Conservation (phyloP, 2,888 invertebrate genomes). For the Parascotia fuliginaria region DNA sequence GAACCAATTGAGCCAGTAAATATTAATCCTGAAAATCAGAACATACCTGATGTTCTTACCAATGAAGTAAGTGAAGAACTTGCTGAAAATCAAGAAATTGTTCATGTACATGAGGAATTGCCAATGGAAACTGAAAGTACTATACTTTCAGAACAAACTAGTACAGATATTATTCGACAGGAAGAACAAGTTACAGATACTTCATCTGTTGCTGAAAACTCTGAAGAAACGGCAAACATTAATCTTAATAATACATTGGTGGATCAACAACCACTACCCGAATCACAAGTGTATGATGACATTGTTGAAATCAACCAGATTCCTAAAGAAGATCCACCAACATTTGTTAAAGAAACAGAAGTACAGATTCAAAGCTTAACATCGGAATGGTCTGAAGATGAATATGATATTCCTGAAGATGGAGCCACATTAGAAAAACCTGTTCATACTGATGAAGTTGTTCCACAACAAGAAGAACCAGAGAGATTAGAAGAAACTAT, state of each 20-base stretch:
- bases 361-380: conserved; percentile 61
- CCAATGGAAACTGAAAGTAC: conserved; percentile 14
- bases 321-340: conserved; percentile 16
- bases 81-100: conserved; percentile 8
- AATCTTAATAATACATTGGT: conserved; percentile 10
- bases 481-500: conserved; percentile 73
- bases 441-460: conserved; percentile 5
- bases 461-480: conserved; percentile 28
- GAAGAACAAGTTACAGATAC: conserved; percentile 14
- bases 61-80: conserved; percentile 12
- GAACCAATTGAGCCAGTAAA: conserved; percentile 14
- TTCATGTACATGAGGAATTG: conserved; percentile 9
- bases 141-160: conserved; percentile 12
- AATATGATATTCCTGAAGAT: conserved; percentile 48
- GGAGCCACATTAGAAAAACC: neutral
- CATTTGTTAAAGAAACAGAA: conserved; percentile 41
- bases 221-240: conserved; percentile 15
- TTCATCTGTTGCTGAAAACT: conserved; percentile 10
- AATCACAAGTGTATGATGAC: conserved; percentile 42
- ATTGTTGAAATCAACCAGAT: conserved; percentile 26
- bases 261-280: conserved; percentile 16
- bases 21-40: conserved; percentile 13
- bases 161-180: neutral
- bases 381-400: conserved; percentile 76
- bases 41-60: conserved; percentile 14